Percentiles rank a stretch among this genome's conserved stretches.
These are phyloP conservation scores for Pseudochirops corinnae DNA, from an alignment of 2,797 vertebrate species.

Conservation along the genomic window DNA sequence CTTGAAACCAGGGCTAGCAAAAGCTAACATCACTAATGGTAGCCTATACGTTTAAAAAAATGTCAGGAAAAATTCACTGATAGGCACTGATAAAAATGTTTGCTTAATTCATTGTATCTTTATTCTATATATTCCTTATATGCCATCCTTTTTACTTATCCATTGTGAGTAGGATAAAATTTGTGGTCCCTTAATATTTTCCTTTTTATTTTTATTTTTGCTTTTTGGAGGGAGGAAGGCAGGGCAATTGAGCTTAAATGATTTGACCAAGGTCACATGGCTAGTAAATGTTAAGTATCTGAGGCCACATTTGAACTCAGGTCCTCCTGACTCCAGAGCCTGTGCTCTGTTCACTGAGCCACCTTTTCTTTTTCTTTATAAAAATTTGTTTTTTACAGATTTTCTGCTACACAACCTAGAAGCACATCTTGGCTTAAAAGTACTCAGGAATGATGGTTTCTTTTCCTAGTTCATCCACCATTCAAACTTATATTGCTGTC, in stretches of 20 bases:
- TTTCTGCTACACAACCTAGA: slow-evolving; percentile 17
- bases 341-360: no score
- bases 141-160: slow-evolving; percentile 65
- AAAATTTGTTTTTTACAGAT: neutral
- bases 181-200: slow-evolving; percentile 46
- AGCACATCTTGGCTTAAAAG: slow-evolving; percentile 31
- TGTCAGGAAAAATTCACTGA: slow-evolving; percentile 64
- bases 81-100: slow-evolving; percentile 56
- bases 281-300: no score
- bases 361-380: slow-evolving; percentile 26
- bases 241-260: no score
- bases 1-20: neutral
- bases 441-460: neutral
- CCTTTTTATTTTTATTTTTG: neutral
- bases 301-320: no score
- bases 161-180: slow-evolving; percentile 50
- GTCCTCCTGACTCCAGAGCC: no score
- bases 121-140: slow-evolving; percentile 21
- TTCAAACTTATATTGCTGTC: slow-evolving; percentile 17
- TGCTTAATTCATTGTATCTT: slow-evolving; percentile 68
- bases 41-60: slow-evolving; percentile 69
- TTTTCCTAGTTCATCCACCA: slow-evolving; percentile 14
- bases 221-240: no score
- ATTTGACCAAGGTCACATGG: no score
- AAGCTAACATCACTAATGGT: slow-evolving; percentile 39